These are phyloP conservation scores for Heliothis subflexa DNA, from an alignment of 1,140 invertebrate species.

Conservation along the genomic window DNA sequence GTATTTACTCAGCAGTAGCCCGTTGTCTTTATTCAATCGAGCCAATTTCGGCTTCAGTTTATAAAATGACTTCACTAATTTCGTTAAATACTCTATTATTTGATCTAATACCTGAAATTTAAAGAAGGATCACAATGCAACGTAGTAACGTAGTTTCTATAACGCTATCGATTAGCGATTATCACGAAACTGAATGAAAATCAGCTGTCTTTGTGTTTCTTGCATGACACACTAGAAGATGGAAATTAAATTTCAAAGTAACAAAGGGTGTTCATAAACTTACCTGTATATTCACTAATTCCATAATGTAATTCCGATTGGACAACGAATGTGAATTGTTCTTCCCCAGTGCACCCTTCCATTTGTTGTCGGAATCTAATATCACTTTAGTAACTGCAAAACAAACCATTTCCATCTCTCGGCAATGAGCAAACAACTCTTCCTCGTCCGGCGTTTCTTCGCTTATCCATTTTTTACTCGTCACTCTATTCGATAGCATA, in stretches of 20 bases:
- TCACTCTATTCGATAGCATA: conserved; percentile 69
- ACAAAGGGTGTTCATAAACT: conserved; percentile 12
- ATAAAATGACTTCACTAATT: conserved; percentile 84
- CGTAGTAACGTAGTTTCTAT: not conserved
- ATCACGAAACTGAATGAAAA: conserved; percentile 12
- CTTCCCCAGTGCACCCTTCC: conserved; percentile 68
- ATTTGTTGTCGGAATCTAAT: conserved; percentile 78
- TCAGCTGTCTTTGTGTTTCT: conserved; percentile 10
- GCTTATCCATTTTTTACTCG: conserved; percentile 77
- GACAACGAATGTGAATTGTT: conserved; percentile 66
- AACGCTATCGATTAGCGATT: conserved; percentile 10
- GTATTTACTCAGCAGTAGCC: conserved; percentile 76
- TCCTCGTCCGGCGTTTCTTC: conserved; percentile 74
- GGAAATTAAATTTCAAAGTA: not conserved
- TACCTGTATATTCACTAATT: conserved; percentile 84
- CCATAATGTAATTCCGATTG: conserved; percentile 82
- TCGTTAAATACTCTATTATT: conserved; percentile 82
- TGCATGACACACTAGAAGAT: not conserved
- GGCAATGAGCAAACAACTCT: conserved; percentile 74
- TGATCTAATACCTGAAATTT: conserved; percentile 79
- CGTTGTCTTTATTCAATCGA: conserved; percentile 77
- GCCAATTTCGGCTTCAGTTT: conserved; percentile 84
- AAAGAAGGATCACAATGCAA: no score
- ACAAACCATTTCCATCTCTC: conserved; percentile 78
- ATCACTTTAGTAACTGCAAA: conserved; percentile 79